These are phyloP conservation scores for Dolichoris vasculosae DNA, from an alignment of 1,140 invertebrate species.

Conservation along the genomic window DNA sequence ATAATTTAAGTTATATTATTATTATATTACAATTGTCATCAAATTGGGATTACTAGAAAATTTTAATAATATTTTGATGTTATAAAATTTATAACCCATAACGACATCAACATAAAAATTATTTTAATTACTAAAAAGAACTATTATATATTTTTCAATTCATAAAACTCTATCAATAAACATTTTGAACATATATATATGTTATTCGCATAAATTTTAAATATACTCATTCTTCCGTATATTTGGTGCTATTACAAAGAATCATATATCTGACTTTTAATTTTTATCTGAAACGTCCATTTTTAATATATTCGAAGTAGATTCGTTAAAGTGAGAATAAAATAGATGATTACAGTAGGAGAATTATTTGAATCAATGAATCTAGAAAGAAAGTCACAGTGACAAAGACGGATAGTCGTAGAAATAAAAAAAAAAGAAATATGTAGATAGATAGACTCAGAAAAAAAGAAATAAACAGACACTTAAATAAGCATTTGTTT, in stretches of 20 bases:
- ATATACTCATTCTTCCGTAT: background rate
- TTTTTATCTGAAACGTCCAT: background rate
- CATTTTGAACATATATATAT: no score
- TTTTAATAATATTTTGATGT: no score
- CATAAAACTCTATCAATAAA: no score
- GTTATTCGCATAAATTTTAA: background rate
- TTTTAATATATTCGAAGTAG: constrained; percentile 13
- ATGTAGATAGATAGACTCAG: background rate
- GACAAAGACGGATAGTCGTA: background rate
- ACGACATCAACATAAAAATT: no score
- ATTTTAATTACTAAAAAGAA: no score
- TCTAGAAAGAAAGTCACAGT: background rate
- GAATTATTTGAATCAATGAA: constrained; percentile 39
- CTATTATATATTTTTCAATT: no score
- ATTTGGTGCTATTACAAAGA: background rate
- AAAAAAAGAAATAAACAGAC: background rate
- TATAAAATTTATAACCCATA: no score
- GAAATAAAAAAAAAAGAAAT: background rate
- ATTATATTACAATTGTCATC: no score
- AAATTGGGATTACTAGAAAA: no score
- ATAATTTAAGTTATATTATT: no score
- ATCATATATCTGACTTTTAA: constrained; percentile 19
- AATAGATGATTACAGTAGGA: constrained; percentile 32
- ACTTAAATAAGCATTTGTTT: background rate
- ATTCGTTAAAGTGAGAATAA: constrained; percentile 15